A percentile compares a stretch with the other conserved stretches of the same genome.
phyloP scores from a whole-genome alignment of 2,113 vertebrate genomes.

The Lepus americanus region DNA sequence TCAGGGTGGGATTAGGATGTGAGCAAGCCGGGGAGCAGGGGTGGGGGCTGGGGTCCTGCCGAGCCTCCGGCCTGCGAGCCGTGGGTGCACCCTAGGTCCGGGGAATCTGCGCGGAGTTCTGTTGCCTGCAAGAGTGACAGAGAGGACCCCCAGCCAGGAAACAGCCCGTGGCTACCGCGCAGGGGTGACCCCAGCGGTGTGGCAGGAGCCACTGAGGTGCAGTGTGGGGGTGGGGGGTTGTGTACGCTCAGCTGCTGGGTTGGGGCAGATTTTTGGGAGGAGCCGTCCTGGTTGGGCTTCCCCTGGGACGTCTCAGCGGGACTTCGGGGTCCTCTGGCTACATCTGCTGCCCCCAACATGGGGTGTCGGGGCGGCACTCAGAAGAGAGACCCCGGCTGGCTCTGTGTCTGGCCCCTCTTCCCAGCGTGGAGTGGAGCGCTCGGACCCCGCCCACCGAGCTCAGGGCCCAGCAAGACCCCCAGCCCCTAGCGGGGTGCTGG shows the following conservation, averaged over 20 bases:
- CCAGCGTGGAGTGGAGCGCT: too few relatives aligned
- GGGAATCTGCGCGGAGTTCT: neutral
- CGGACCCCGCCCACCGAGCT: too few relatives aligned
- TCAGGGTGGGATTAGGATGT: neutral
- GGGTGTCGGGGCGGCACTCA: accelerated
- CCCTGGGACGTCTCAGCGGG: neutral
- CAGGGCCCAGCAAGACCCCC: too few relatives aligned
- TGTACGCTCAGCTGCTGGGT: too few relatives aligned
- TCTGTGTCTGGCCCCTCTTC: too few relatives aligned
- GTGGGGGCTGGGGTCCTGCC: too few relatives aligned
- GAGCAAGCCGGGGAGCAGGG: neutral
- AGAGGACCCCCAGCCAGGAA: neutral
- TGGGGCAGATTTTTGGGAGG: neutral
- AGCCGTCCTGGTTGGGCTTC: neutral
- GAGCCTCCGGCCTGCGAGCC: too few relatives aligned
- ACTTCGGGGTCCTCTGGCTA: neutral
- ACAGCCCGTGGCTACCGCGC: neutral
- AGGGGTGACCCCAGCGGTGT: neutral
- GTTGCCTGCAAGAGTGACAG: neutral
- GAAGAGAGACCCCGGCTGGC: neutral
- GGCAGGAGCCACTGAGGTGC: neutral
- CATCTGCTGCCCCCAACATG: neutral
- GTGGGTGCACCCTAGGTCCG: too few relatives aligned
- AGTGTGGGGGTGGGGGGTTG: too few relatives aligned
- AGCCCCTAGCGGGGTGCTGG: too few relatives aligned